Evolutionary conservation across 2,113 vertebrate genomes (phyloP).

Genomic region (Oceanites oceanicus): DNA sequence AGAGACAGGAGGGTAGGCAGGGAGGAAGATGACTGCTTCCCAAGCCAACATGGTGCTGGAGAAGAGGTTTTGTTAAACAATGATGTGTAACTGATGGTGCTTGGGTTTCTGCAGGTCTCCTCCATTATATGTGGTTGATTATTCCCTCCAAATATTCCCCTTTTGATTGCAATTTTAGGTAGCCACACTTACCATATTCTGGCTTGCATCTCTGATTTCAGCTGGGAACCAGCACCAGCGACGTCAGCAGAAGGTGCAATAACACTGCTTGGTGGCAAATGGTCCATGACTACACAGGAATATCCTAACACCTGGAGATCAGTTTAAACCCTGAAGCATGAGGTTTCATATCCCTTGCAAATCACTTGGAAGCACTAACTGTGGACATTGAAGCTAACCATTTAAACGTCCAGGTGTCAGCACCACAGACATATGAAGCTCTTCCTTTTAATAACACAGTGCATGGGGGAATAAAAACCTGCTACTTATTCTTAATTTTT

Average conservation of each 20-base stretch:
- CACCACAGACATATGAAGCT: background rate
- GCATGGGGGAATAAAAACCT: rapidly evolving
- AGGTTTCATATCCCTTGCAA: background rate
- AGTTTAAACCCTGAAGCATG: background rate
- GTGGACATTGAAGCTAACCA: background rate
- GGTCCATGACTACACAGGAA: background rate
- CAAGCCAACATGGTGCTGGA: background rate
- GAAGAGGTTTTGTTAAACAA: background rate
- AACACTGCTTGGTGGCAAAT: background rate
- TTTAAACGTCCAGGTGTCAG: background rate
- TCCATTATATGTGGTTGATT: background rate
- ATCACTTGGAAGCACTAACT: background rate
- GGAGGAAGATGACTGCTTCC: background rate
- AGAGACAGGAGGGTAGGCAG: background rate
- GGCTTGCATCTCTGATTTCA: background rate
- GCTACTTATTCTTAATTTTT: background rate
- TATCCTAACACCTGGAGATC: background rate
- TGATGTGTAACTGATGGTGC: background rate
- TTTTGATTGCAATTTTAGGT: background rate
- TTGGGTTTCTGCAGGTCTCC: background rate
- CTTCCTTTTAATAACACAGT: background rate
- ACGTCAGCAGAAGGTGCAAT: background rate
- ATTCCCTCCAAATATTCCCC: background rate
- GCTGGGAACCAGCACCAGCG: background rate
- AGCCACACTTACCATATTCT: background rate